Evolutionary conservation across 2,888 invertebrate genomes (phyloP).

Genomic region (Galerucella pusilla): DNA sequence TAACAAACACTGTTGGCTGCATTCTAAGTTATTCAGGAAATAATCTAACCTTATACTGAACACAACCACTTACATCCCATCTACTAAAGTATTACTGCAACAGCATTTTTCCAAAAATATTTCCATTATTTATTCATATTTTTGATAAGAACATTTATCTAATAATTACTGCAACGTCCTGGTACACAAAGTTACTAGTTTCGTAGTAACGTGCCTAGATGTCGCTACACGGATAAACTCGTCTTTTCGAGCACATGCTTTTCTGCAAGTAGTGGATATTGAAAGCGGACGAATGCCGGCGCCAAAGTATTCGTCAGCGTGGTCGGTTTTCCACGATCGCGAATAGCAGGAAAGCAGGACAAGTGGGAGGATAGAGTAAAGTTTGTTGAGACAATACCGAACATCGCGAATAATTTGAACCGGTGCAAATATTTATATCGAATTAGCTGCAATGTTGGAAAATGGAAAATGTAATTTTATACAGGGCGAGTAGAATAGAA

Average conservation of each 20-base stretch:
- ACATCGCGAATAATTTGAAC: background rate
- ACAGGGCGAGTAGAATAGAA: too few relatives aligned
- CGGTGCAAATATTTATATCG: background rate
- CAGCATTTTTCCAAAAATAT: too few relatives aligned
- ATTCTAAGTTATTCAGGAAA: too few relatives aligned
- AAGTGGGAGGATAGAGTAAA: background rate
- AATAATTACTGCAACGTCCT: slow-evolving; percentile 4
- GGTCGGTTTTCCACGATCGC: slow-evolving; percentile 57
- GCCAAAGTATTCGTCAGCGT: slow-evolving; percentile 50
- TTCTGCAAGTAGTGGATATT: background rate
- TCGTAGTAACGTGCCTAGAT: slow-evolving; percentile 30
- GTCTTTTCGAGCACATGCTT: slow-evolving; percentile 27
- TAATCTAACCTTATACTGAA: too few relatives aligned
- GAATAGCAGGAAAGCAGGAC: slow-evolving; percentile 49
- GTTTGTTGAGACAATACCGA: background rate
- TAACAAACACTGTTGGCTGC: too few relatives aligned
- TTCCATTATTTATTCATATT: background rate
- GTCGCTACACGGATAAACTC: slow-evolving; percentile 21
- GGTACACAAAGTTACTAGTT: slow-evolving; percentile 5
- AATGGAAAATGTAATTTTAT: too few relatives aligned
- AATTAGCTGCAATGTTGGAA: background rate
- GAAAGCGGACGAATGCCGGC: background rate
- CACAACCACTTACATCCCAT: too few relatives aligned
- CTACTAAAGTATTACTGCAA: too few relatives aligned
- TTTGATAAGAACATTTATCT: background rate